These are phyloP conservation scores for Speoplatyrhinus poulsoni DNA, from an alignment of 2,113 vertebrate species.

Conservation along the genomic window DNA sequence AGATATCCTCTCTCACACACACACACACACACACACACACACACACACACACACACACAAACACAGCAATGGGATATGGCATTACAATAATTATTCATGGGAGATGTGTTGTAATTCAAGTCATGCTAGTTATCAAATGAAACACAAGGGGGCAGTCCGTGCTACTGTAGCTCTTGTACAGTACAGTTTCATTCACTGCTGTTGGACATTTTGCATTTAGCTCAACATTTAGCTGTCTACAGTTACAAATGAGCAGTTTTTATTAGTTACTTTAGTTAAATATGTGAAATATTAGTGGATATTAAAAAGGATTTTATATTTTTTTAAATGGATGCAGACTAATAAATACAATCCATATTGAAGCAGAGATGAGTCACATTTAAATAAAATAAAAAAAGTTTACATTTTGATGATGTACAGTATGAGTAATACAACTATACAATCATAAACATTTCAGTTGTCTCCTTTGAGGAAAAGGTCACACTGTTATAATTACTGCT, in stretches of 20 bases:
- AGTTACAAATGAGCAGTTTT: neutral
- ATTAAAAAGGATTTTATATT: neutral
- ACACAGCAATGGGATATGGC: too few relatives aligned
- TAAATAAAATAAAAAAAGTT: too few relatives aligned
- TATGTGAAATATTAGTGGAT: too few relatives aligned
- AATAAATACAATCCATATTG: neutral
- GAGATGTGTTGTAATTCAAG: conserved; percentile 35
- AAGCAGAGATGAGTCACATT: neutral
- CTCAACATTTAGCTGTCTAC: neutral
- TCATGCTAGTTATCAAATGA: neutral
- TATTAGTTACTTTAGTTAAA: neutral
- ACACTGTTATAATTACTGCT: too few relatives aligned
- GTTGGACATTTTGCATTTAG: neutral
- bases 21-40: too few relatives aligned
- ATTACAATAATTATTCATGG: conserved; percentile 26
- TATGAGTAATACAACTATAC: too few relatives aligned
- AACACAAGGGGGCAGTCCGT: conserved; percentile 41
- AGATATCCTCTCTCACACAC: conserved; percentile 10
- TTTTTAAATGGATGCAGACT: neutral
- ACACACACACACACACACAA: too few relatives aligned
- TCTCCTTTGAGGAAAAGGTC: too few relatives aligned
- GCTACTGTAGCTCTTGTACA: neutral
- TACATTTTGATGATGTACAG: too few relatives aligned
- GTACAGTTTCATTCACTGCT: neutral
- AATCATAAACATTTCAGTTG: too few relatives aligned